Evolutionary conservation across 2,113 vertebrate genomes (phyloP), one percentile per base, ranked within the genome.

Genomic region (Stegastes partitus): DNA sequence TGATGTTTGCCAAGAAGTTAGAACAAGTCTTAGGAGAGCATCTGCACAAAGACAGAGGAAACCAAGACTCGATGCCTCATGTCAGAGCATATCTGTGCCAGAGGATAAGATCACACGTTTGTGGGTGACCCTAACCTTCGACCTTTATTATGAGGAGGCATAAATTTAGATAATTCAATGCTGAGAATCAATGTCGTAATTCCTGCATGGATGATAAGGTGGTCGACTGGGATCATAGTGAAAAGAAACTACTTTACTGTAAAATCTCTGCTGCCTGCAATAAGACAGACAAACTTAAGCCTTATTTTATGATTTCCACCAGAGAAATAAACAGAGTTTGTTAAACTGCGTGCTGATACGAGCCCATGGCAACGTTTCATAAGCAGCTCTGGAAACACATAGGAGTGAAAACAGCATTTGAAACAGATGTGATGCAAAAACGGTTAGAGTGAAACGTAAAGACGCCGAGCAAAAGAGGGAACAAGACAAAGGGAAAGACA

Each of bases 401-500:
- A 62, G 5, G n/a, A 45, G 56, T 51, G 51, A 45, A 50, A 70
- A 37, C 15, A 57, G 26, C 11, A 63, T 59, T 3, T 23, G 37
- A 64, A 45, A 11, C 25, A 25, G 3, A 47, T 73, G 16, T 69
- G 23, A 57, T 31, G 34, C 54, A 59, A 55, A 77, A 1, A 11
- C 21, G 4, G 3, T 11, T 18, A 53, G 11, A 45, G n/a, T 18
- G 10, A 68, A 68, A 55, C 15, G 34, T 49, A 23, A 73, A 79
- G 28, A 50, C 39, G 31, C 19, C 73, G 47, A 42, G 6, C 19
- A 25, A 45, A 34, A 54, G 10, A 23, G n/a, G 64, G 21, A 78
- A 71, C 11, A 25, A 62, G 63, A 70, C n/a, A 70, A 69, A 67
- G 34, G 2, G 1, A 55, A 54, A 66, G 14, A 75, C 31, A 34